Evolutionary conservation across 2,113 vertebrate genomes (phyloP), one percentile per base, ranked within the genome.

Genomic region (Trogon surrucura): DNA sequence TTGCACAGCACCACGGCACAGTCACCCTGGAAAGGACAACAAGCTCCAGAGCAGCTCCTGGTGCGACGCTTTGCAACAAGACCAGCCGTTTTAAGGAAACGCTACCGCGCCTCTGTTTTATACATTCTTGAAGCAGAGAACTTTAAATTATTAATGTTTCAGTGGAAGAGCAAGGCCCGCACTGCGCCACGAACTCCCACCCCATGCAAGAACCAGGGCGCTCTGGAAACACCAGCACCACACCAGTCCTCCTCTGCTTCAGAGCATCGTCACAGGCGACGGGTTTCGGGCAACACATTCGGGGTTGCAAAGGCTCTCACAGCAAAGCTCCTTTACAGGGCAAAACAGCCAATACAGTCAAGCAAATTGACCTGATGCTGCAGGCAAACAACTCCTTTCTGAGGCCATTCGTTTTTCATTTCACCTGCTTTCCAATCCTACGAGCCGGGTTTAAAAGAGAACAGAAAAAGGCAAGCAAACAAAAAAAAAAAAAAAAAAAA

Each of bases 141-240:
- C 32, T 80, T 88, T 72, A 53, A 70, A 67, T 88, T 57, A 93
- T 81, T 78, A 17, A 64, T 13, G 38, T 62, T 85, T 73, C 30
- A 26, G 50, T 51, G 70, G 54, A 53, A 38, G 18, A 44, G 41
- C 2, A 1, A 82, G 19, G 56, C 58, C 50, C 1, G 5, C 50
- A 7, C 13, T 45, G 71, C 11, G 2, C 65, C 60, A 70, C 1
- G 2, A 66, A 50, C 56, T 71, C 22, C 47, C 30, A 64, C 29
- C 44, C 53, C 26, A 0, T 0, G 2, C 8, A 29, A 54, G 79
- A 61, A 72, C 26, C 48, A 44, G 9, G 0, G 0, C 8, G 27
- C 15, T 85, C 54, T 41, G 12, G 41, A 34, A 71, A 27, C 25
- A 10, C 34, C 13, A 13, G 47, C 27, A 26, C 21, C 30, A 3